Percentiles rank a stretch among this genome's conserved stretches.
These are phyloP conservation scores for Ellobium chinense DNA, from an alignment of 2,888 invertebrate species.

Conservation along the genomic window DNA sequence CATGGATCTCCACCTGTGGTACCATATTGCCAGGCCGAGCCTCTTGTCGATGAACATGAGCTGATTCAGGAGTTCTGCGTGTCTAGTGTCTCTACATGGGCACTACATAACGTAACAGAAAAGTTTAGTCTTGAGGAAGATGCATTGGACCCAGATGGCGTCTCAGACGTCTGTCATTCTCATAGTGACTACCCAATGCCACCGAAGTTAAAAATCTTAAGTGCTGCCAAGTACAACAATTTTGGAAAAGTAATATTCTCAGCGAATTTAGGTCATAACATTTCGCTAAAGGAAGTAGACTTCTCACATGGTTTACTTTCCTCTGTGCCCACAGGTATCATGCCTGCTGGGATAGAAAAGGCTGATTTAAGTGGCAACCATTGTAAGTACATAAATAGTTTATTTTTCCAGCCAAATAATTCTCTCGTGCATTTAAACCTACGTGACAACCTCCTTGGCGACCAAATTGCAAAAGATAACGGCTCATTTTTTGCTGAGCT, in stretches of 20 bases:
- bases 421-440: too few species aligned
- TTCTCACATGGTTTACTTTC: conserved; percentile 14
- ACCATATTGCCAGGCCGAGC: too few species aligned
- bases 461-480: neutral
- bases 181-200: too few species aligned
- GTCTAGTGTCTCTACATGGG: too few species aligned
- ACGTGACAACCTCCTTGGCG: conserved; percentile 18
- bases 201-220: conserved; percentile 3
- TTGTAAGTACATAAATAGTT: neutral
- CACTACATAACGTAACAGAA: too few species aligned
- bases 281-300: neutral
- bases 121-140: too few species aligned
- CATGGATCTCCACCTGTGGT: too few species aligned
- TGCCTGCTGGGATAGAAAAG: neutral
- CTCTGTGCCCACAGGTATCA: neutral
- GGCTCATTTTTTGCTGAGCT: neutral
- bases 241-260: conserved; percentile 14
- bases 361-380: too few species aligned
- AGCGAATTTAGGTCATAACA: neutral
- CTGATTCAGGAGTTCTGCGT: too few species aligned
- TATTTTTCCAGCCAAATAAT: neutral
- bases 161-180: too few species aligned
- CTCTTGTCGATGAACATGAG: too few species aligned
- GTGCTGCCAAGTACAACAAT: neutral
- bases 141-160: too few species aligned